Evolutionary conservation across 2,888 invertebrate species (phyloP), one percentile per base, ranked within the genome.

Genomic region (Augochlorella aurata): DNA sequence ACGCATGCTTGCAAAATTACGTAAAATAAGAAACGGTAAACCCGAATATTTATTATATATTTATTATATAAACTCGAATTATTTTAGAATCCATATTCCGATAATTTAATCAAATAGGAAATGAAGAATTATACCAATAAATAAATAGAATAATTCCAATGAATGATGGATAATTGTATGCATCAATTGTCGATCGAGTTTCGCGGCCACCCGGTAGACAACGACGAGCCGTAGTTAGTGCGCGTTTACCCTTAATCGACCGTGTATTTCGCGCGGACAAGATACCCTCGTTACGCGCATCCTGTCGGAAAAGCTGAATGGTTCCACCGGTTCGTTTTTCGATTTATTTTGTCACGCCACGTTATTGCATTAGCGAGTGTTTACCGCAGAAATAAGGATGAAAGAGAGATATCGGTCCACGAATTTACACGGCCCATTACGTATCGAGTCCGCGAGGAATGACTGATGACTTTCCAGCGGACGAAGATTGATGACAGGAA

Each of bases 401-500:
- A 18, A 38, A 38, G 10, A 38, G 38, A 18, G 38, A 29, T 54
- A 18, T 29, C 38, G 61, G 14, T 24, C 18, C 38, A 18, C 38
- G 38, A 63, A 63, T 38, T 63, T 63, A 18, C 38, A 63, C 29
- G 63, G 29, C 16, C 63, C 9, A 18, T 63, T 63, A 63, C 38
- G 63, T 18, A 38, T 38, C 29, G 63, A 63, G 63, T 38, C 16
- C 29, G 29, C 38, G 38, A 38, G 18, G 18, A 38, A 63, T 63
- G 63, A 63, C 8, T 8, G 63, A 63, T 38, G 63, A 29, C 16
- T 21, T 12, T 4, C 1, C 2, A 1, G 18, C 63, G 38, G 63
- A 38, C 9, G 63, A 63, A 38, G 63, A 63, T 63, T 63, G 38
- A 63, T 63, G 38, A 29, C 29, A 18, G 63, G 38, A 63, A 63